phyloP scores from a whole-genome alignment of 2,797 vertebrate species.

The Tokudaia muenninki region DNA sequence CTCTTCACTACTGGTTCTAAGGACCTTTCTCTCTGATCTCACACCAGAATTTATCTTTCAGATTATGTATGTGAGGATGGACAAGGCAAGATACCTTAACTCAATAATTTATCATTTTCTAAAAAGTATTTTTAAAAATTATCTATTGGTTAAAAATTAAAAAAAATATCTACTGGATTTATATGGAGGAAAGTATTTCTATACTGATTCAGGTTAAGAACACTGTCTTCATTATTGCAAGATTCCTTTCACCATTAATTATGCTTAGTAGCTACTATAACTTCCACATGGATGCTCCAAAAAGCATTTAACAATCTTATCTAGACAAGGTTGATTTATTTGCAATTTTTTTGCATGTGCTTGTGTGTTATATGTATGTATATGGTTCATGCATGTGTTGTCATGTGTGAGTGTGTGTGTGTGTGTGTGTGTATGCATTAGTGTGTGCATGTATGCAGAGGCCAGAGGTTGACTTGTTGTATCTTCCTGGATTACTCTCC shows the following conservation, averaged over 20 bases:
- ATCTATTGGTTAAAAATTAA: too few species aligned
- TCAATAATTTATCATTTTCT: neutral
- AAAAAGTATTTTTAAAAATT: neutral
- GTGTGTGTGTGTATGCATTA: neutral
- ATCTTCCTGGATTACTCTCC: neutral
- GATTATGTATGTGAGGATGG: neutral
- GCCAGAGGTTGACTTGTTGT: neutral
- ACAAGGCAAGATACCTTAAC: neutral
- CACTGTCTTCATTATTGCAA: conserved; percentile 14
- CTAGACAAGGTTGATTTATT: neutral
- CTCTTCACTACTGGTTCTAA: neutral
- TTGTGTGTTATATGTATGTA: neutral
- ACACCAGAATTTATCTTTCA: neutral
- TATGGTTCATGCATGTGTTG: neutral
- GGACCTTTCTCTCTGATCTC: neutral
- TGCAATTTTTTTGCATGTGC: neutral
- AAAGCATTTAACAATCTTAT: neutral
- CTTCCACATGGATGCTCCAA: neutral
- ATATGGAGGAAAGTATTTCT: neutral
- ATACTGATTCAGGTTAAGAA: neutral
- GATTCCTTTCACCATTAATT: neutral
- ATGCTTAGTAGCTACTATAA: neutral
- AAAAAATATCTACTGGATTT: neutral
- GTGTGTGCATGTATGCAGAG: neutral
- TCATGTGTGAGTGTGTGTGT: neutral